These are phyloP conservation scores for Tetheella fluctuosa DNA, from an alignment of 2,888 invertebrate genomes.

Conservation along the genomic window DNA sequence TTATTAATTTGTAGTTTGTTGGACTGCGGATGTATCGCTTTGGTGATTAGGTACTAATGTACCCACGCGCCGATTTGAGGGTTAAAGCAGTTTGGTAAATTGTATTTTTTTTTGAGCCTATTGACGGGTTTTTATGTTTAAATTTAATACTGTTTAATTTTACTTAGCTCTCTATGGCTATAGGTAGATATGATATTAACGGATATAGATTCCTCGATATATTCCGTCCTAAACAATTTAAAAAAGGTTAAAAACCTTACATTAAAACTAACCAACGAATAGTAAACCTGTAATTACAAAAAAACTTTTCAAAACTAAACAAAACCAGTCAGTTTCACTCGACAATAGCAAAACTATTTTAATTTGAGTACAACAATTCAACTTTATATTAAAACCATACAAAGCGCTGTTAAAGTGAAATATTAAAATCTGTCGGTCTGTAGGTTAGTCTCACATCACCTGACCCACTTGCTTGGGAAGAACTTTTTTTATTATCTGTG, in stretches of 20 bases:
- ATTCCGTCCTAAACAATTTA: no score
- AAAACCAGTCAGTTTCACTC: constrained; percentile 31
- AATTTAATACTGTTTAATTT: no score
- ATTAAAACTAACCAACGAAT: background rate
- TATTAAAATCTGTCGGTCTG: constrained; percentile 50
- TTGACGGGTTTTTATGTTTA: no score
- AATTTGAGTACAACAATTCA: constrained; percentile 35
- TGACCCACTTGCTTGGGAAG: constrained; percentile 49
- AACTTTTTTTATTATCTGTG: constrained; percentile 29
- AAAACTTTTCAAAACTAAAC: constrained; percentile 11
- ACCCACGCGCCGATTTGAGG: background rate
- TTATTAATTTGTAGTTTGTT: constrained; percentile 5
- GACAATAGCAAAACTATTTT: constrained; percentile 26
- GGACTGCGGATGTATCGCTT: constrained; percentile 11
- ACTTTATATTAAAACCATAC: constrained; percentile 31
- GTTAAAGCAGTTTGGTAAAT: background rate
- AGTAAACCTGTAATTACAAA: background rate
- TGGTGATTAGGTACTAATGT: background rate
- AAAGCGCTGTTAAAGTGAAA: constrained; percentile 49
- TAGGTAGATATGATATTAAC: no score
- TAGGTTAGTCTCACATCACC: constrained; percentile 34
- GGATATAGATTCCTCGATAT: no score
- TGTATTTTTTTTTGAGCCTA: no score
- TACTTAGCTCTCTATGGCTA: no score
- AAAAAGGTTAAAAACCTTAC: no score